A percentile compares a stretch with the other conserved stretches of the same genome.
These are phyloP conservation scores for Candoia aspera DNA, from an alignment of 2,113 vertebrate genomes.

Conservation along the genomic window DNA sequence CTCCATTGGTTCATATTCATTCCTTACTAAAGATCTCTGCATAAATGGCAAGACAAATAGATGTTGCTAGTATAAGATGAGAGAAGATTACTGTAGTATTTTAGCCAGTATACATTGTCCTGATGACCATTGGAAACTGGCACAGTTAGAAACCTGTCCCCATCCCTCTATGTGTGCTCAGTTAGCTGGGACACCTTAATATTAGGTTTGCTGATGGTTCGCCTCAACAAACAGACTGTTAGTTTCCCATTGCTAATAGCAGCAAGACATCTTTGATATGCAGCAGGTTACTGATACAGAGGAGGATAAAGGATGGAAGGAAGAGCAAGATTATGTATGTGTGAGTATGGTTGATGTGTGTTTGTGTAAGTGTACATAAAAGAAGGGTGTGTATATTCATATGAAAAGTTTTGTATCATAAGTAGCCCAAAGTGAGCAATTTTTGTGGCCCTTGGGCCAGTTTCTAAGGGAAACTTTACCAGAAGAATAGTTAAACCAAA, in stretches of 20 bases:
- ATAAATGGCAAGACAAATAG: neutral
- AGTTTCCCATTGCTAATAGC: neutral
- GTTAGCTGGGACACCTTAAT: neutral
- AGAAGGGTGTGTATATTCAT: neutral
- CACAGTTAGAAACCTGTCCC: neutral
- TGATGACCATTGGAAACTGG: neutral
- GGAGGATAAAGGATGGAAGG: neutral
- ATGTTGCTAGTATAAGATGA: neutral
- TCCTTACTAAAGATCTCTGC: neutral
- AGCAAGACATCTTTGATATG: neutral
- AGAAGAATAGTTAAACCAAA: neutral
- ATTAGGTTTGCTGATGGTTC: neutral
- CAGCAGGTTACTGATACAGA: neutral
- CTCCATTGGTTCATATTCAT: neutral
- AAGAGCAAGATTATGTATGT: neutral
- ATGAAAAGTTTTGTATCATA: neutral
- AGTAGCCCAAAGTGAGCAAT: neutral
- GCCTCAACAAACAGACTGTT: neutral
- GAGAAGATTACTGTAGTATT: neutral
- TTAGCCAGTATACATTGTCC: neutral
- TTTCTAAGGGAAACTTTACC: no score
- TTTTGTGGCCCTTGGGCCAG: no score
- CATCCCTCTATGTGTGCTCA: neutral
- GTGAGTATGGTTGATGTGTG: neutral
- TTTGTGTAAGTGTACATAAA: neutral